Base-by-base conservation (phyloP, 2,113 vertebrate genomes). In the Channa argus region DNA sequence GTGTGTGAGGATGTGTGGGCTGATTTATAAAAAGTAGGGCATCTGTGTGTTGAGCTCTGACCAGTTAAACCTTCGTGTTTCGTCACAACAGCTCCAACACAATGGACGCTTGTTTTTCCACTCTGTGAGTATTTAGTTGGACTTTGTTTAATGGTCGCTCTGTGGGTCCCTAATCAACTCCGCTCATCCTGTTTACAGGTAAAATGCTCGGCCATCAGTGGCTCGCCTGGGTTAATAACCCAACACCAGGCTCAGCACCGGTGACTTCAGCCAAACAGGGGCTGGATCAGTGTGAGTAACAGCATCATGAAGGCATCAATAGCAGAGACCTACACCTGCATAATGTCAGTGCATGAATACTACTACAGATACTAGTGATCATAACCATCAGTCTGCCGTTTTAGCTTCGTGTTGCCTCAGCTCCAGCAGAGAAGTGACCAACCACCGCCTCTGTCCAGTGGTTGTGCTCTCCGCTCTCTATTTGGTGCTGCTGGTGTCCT, bases 401-500 rank as follows among this genome's bases (percentile, higher is more conserved):
- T 44, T 5, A 79, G 82, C 53, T 13, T 53, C 75, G 24, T 8
- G 5, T 14, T 73, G 10, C 45, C 37, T 71, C 9, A 0, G 52
- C 0, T 24, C 24, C 24, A 44, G 0, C 39, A 60, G 49, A 2
- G 52, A 8, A 5, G 1, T 1, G 5, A 37, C 8, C 6, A 13
- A 66, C 59, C 70, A 0, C 1, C 41, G 7, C 3, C 0, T 47
- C 2, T 37, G 53, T 54, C 65, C 46, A 0, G 5, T 77, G 5
- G 36, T 24, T 5, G 34, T 2, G 0, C 80, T 88, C 3, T 73
- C 77, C 0, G 0, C 51, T 0, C 75, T 86, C 38, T 80, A 83
- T 55, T 11, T 67, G 61, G 1, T 74, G 49, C 60, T 82, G 49
- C 51, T 89, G 1, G 50, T 60, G 8, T 7, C 46, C 75, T 82